Percentiles rank a stretch among this genome's conserved stretches.
Evolutionary conservation across 2,797 vertebrate genomes (phyloP).

Genomic region (Ctenopoma kingsleyae): DNA sequence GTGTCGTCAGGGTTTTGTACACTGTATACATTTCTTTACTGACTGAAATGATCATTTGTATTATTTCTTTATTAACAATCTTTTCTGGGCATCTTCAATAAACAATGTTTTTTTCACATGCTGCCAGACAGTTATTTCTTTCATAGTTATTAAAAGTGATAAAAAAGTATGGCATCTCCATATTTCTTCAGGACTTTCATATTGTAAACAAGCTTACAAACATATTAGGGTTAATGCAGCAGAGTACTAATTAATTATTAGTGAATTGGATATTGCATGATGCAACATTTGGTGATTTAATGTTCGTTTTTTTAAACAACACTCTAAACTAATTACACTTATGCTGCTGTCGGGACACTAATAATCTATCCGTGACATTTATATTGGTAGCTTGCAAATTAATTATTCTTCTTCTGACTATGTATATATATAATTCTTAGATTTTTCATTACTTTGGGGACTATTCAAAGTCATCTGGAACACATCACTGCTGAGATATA

Average conservation of each 20-base stretch:
- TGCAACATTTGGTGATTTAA: conserved; percentile 44
- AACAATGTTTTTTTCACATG: conserved; percentile 9
- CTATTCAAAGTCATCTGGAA: conserved; percentile 18
- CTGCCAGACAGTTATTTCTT: conserved; percentile 22
- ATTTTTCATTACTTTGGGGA: conserved; percentile 14
- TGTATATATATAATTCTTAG: neutral
- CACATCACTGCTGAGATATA: neutral
- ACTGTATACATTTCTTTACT: conserved; percentile 59
- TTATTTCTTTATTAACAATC: conserved; percentile 76
- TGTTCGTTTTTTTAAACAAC: conserved; percentile 3
- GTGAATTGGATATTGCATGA: conserved; percentile 46
- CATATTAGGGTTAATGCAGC: conserved; percentile 6
- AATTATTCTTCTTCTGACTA: too few relatives aligned
- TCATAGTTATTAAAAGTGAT: conserved; percentile 21
- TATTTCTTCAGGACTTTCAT: conserved; percentile 3
- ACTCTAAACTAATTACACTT: conserved; percentile 61
- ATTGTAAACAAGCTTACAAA: conserved; percentile 37
- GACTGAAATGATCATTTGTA: conserved; percentile 79
- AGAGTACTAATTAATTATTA: conserved; percentile 45
- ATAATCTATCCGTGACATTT: conserved; percentile 41
- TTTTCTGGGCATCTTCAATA: conserved; percentile 26
- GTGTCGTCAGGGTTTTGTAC: conserved; percentile 49
- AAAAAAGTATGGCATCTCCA: neutral
- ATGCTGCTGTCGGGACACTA: conserved; percentile 20
- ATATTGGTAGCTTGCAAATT: conserved; percentile 6